These are phyloP conservation scores for Procapra przewalskii DNA, from an alignment of 2,113 vertebrate genomes.

Conservation along the genomic window DNA sequence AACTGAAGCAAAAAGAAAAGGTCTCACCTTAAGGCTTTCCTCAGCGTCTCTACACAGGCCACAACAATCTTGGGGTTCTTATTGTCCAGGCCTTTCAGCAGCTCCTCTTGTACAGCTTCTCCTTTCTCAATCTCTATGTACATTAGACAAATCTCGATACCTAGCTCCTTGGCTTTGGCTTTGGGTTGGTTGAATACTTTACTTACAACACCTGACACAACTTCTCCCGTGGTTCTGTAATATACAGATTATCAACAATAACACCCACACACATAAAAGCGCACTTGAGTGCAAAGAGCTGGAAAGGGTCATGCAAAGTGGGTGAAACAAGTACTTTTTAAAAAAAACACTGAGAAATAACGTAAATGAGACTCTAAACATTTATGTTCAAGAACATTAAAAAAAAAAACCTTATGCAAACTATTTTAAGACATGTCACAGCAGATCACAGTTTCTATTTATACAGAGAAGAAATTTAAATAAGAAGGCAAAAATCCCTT, in stretches of 20 bases:
- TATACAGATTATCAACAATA: constrained; percentile 17
- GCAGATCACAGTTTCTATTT: not conserved
- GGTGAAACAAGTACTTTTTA: not conserved
- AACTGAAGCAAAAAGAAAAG: not conserved
- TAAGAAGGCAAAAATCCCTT: constrained; percentile 18
- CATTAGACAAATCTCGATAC: constrained; percentile 94
- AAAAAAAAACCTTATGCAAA: not conserved
- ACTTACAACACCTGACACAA: constrained; percentile 95
- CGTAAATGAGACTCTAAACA: not conserved
- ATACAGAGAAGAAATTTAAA: constrained; percentile 32
- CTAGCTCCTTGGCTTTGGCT: constrained; percentile 95
- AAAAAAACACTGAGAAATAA: not conserved
- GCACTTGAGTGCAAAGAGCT: constrained; percentile 16
- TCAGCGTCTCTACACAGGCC: constrained; percentile 91
- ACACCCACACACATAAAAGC: not conserved
- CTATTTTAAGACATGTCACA: not conserved
- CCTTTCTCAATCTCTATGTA: constrained; percentile 96
- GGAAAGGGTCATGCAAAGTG: not conserved
- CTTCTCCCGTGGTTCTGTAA: constrained; percentile 94
- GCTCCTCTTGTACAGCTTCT: constrained; percentile 94
- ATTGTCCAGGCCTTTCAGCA: constrained; percentile 96
- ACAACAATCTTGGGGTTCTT: constrained; percentile 98
- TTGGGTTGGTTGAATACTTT: constrained; percentile 99
- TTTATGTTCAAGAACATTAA: not conserved
- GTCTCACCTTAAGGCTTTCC: constrained; percentile 92